These are phyloP conservation scores for Heliconius ismenius DNA, from an alignment of 2,888 invertebrate species.

Conservation along the genomic window DNA sequence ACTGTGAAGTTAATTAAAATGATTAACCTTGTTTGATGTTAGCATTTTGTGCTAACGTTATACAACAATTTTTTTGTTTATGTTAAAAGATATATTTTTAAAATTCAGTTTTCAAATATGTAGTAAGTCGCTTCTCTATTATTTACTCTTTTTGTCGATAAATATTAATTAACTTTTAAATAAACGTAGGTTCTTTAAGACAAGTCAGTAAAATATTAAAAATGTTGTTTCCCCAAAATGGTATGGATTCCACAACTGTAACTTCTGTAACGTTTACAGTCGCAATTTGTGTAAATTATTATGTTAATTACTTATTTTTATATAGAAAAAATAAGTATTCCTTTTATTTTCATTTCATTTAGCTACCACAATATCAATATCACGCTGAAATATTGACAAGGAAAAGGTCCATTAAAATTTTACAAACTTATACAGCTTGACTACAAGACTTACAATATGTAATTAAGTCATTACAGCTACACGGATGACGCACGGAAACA, in stretches of 20 bases:
- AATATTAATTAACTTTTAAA: too few species aligned
- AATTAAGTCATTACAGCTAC: slow-evolving; percentile 24
- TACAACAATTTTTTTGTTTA: neutral
- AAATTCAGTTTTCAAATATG: neutral
- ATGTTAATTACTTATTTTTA: too few species aligned
- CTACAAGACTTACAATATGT: slow-evolving; percentile 14
- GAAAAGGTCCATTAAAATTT: neutral
- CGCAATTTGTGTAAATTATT: too few species aligned
- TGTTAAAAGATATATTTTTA: neutral
- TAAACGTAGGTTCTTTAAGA: too few species aligned
- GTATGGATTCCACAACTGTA: too few species aligned
- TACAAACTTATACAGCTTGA: slow-evolving; percentile 19
- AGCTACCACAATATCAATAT: too few species aligned
- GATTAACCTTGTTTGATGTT: neutral
- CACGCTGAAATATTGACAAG: neutral
- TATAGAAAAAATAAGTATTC: neutral
- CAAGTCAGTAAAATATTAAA: too few species aligned
- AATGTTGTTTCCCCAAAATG: too few species aligned
- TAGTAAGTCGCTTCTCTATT: neutral
- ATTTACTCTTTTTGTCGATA: too few species aligned
- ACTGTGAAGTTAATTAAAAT: slow-evolving; percentile 35
- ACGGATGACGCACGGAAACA: slow-evolving; percentile 9
- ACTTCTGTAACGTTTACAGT: too few species aligned
- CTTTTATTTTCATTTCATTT: neutral
- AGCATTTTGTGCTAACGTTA: neutral